Evolutionary conservation across 2,888 invertebrate genomes (phyloP), one percentile per base, ranked within the genome.

Genomic region (Cephus nigrinus): DNA sequence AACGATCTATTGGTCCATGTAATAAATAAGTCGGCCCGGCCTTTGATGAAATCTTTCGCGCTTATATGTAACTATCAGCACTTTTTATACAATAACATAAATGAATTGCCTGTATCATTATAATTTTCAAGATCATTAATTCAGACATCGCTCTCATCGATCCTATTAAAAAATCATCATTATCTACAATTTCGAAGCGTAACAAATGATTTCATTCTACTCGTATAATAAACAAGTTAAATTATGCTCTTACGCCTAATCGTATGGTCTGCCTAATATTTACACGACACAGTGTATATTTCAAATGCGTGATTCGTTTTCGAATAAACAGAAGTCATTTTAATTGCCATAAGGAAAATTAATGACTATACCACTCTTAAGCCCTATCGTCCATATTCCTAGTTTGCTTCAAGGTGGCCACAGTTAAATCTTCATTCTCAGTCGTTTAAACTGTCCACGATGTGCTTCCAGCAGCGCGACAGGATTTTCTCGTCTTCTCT

Each of bases 1-100:
- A 76, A 77, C 79, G 81, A 73, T 78, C 81, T 81, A 82, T 81
- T 68, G 75, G 15, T 71, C 30, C 31, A 71, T 11, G 71, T 23
- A 33, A 71, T 55, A 55, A 55, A 55, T 55, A 55, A 55, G 55
- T 55, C 23, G 55, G 55, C 15, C 55, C 9, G 55, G 55, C 55
- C 55, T 55, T 55, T 55, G 55, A 55, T 55, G 23, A 55, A 55
- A 55, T 55, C 55, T 55, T 81, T 77, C 77, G 72, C 73, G 82
- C 78, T 79, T 80, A 76, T 78, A 79, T 77, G 74, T 79, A 75
- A 73, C 35, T 55, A 12, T 74, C 23, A 79, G 76, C 78, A 76
- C 76, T 76, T 36, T 74, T 79, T 69, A 55, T 9, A 15, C 55
- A 55, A 40, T 23, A 5, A 2, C 23, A 55, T 23, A 23, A 23